Evolutionary conservation across 1,140 invertebrate species (phyloP), one percentile per base, ranked within the genome.

Genomic region (Drosophila yakuba): DNA sequence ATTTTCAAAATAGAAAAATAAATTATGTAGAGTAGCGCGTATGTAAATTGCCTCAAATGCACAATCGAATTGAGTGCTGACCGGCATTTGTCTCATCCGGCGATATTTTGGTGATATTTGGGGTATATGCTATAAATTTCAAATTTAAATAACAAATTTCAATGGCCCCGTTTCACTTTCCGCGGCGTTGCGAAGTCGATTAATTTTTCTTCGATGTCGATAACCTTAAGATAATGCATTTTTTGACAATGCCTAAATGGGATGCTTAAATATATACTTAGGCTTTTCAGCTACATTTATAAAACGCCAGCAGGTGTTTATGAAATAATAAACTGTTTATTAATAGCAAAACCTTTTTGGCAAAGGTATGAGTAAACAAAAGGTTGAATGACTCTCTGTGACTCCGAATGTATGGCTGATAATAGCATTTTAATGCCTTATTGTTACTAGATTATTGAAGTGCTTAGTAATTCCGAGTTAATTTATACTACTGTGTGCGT

Each of bases 21-120:
- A 78, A 67, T 75, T 82, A 83, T 79, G 56, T 69, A 55, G 55
- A 32, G 32, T 32, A 10, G 47, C 73, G 44, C 74, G 50, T 66
- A 86, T 85, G 74, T 67, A 81, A 81, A 84, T 80, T 56, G 57
- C 25, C 47, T 39, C 28, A 68, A 56, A 77, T 67, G 44, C 58
- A 74, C 63, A 82, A 78, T 68, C 54, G 59, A 68, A 74, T 78
- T 81, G 75, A 59, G 47, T 72, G 62, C 51, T 55, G 60, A 38
- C 44, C 43, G 58, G 63, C 64, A 74, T 66, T 74, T 74, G 60
- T 66, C 60, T 36, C 69, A 54, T 52, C 55, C 32, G 54, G 47
- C 54, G 8, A 25, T 44, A 50, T 72, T 38, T 45, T 12, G n/a
- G 44, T 38, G 32, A 55, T 41, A 71, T 71, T 17, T 17, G 17